Evolutionary conservation across 2,888 invertebrate genomes (phyloP).

Genomic region (Conchocele bisecta): DNA sequence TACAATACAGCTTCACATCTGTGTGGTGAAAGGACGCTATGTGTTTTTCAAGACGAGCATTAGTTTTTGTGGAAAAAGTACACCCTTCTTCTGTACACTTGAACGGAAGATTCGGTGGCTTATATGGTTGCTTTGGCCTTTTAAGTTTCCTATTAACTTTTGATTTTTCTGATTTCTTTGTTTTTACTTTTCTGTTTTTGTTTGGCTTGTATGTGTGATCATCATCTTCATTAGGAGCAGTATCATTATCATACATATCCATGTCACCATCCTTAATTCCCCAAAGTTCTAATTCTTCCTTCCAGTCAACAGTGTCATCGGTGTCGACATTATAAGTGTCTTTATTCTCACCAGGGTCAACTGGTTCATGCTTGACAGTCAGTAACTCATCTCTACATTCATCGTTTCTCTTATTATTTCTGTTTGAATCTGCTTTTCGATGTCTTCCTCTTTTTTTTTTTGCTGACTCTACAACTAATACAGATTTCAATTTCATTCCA

Average conservation of each 20-base stretch:
- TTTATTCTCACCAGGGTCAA: neutral
- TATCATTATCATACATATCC: no score
- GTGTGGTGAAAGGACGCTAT: slow-evolving; percentile 50
- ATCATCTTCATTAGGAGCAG: no score
- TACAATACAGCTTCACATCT: slow-evolving; percentile 81
- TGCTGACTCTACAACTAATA: neutral
- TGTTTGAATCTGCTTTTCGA: neutral
- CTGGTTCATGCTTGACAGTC: slow-evolving; percentile 1
- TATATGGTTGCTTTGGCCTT: no score
- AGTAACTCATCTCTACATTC: neutral
- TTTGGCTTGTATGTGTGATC: no score
- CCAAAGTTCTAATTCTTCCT: neutral
- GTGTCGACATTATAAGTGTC: neutral
- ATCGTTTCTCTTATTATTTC: neutral
- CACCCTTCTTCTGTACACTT: slow-evolving; percentile 54
- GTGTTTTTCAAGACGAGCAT: slow-evolving; percentile 48
- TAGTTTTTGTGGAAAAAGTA: slow-evolving; percentile 47
- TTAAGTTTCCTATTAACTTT: no score
- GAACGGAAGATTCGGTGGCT: no score
- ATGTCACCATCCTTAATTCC: neutral
- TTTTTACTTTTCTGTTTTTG: no score
- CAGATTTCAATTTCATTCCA: neutral
- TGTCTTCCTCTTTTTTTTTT: neutral
- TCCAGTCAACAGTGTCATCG: neutral
- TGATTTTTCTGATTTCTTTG: no score